Base-by-base conservation (phyloP, 2,888 invertebrate genomes). In the Sylvicola fuscatus region DNA sequence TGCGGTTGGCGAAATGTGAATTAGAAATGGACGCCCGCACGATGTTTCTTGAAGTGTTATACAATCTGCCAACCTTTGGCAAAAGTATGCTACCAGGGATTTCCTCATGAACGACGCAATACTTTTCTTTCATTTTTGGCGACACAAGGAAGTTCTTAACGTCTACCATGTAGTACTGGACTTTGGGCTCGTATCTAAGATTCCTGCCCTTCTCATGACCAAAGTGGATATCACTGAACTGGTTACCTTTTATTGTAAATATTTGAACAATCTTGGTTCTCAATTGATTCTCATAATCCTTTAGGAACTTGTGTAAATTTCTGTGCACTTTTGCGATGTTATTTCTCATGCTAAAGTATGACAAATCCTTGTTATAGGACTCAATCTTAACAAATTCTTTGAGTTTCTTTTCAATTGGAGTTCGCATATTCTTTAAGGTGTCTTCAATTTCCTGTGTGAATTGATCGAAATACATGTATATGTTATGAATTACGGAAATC, bases 321-420 rank as follows among this genome's bases (percentile, higher is more conserved):
- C 79, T 74, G 51, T 93, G 92, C 0, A 86, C 80, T 49, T 84
- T 87, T 29, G 81, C 77, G 1, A 90, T 76, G 1, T 87, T 80
- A 44, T 82, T 80, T 45, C 83, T 87, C 37, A 97, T 76, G 26
- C 90, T 78, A 74, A 87, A 93, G 53, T 92, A 90, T 48, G 82
- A 95, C 11, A 87, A 70, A 49, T 98, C 95, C 48, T 86, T 77
- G 47, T 80, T 84, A 83, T 95, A 98, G 28, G 86, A 70, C 35
- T 83, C 83, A 37, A 98, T 93, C 57, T 93, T 92, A 1, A 97
- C 82, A 51, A 86, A 89, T 45, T 92, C 92, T 44, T 79, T 78
- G 10, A 98, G 56, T 53, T 89, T 82, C 58, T 86, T 89, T 50
- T 93, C 92, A 40, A 95, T 82, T 0, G 92, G 89, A 1, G 69